Percentiles rank a stretch among this genome's conserved stretches.
phyloP scores from a whole-genome alignment of 2,113 vertebrate genomes.

The Neogale vison region DNA sequence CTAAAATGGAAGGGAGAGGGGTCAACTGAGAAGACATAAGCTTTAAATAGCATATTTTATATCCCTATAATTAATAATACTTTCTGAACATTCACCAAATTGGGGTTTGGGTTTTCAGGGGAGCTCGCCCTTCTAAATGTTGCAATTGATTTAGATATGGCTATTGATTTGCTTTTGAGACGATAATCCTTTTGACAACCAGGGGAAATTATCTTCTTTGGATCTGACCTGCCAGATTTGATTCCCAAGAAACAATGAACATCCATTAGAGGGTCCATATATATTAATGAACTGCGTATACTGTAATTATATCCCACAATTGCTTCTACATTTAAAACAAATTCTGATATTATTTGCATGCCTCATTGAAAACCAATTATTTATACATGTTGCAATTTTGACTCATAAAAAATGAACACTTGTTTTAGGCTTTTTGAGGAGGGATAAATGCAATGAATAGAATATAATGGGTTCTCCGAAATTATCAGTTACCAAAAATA shows the following conservation, averaged over 20 bases:
- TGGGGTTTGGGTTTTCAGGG: conserved; percentile 11
- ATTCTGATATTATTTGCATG: conserved; percentile 71
- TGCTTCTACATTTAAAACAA: conserved; percentile 73
- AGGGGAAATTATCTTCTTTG: conserved; percentile 43
- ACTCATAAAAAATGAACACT: conserved; percentile 74
- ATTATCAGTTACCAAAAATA: conserved; percentile 81
- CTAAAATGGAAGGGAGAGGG: not conserved
- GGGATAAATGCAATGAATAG: conserved; percentile 66
- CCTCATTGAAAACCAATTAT: conserved; percentile 77
- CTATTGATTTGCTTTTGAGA: conserved; percentile 51
- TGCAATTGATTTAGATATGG: conserved; percentile 25
- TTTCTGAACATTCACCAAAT: conserved; percentile 9
- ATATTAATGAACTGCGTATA: conserved; percentile 62
- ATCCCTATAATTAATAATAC: conserved; percentile 28
- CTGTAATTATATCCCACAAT: conserved; percentile 77
- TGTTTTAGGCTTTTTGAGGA: conserved; percentile 68
- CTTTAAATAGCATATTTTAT: not conserved
- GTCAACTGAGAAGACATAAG: not conserved
- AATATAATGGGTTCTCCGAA: conserved; percentile 65
- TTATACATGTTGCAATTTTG: conserved; percentile 76
- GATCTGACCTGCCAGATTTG: conserved; percentile 65
- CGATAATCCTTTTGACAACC: conserved; percentile 56
- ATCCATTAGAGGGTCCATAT: conserved; percentile 59
- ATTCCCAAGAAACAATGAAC: conserved; percentile 60
- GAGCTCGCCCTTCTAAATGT: not conserved